Evolutionary conservation across 1,140 invertebrate species (phyloP), one percentile per base, ranked within the genome.

Genomic region (Leguminivora glycinivorella): DNA sequence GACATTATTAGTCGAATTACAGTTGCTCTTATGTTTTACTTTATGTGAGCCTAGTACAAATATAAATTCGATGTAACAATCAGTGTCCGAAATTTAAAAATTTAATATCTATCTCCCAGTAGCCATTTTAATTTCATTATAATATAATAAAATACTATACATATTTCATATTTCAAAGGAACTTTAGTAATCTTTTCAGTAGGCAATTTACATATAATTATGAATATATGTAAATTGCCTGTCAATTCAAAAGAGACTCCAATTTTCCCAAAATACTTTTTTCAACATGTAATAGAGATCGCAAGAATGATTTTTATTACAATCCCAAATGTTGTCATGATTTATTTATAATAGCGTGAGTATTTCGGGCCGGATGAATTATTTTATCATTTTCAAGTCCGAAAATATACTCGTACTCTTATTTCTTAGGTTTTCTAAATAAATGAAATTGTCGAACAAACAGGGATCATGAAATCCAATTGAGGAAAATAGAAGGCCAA

Each of bases 21-120:
- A 70, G 76, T 78, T 78, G 29, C 79, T 84, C 78, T 83, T 83
- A 78, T 80, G 76, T 82, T 83, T 83, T 84, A 87, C 81, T 83
- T 83, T 84, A 87, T 86, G 82, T 72, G 77, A 70, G 75, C 85
- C 87, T 86, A 72, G 87, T 89, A 84, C 75, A 75, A 56, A 70
- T 72, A 80, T 78, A 79, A 73, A 79, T 82, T 74, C 73, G 80
- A 85, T 80, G 83, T 80, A 75, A 75, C n/a, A 47, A 6, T 47
- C n/a, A 47, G n/a, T 47, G n/a, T n/a, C 10, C 7, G 17, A 47
- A 47, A 34, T 1, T 2, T 47, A 43, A 43, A 7, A 17, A n/a
- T n/a, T n/a, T n/a, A 12, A 43, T 17, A n/a, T n/a, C n/a, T n/a
- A n/a, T n/a, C n/a, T n/a, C n/a, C 7, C 9, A 22, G 22, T 19